These are phyloP conservation scores for Planococcus citri DNA, from an alignment of 1,140 invertebrate species.

Conservation along the genomic window DNA sequence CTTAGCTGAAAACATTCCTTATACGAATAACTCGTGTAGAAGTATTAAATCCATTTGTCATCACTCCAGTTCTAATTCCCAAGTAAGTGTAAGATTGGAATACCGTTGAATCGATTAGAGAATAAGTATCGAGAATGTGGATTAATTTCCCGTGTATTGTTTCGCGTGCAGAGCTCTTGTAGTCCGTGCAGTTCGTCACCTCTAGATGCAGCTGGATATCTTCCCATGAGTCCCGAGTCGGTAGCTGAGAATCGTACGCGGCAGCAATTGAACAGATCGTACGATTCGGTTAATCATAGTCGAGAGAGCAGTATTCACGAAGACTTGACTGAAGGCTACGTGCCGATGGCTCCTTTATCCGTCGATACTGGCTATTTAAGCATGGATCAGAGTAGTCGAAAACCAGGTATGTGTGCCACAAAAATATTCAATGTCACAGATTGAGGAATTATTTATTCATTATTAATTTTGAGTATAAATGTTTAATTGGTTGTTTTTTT, in stretches of 20 bases:
- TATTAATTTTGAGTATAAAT: no score
- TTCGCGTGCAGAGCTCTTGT: conserved; percentile 36
- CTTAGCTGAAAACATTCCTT: conserved; percentile 14
- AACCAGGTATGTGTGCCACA: conserved; percentile 10
- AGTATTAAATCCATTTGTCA: not conserved
- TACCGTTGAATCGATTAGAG: no score
- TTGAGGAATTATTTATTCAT: no score
- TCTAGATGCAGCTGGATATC: conserved; percentile 36
- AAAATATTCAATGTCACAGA: no score
- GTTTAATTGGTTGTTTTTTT: not conserved
- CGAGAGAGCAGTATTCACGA: conserved; percentile 36
- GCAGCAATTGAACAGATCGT: not conserved
- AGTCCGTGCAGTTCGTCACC: conserved; percentile 38
- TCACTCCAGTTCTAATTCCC: conserved; percentile 38
- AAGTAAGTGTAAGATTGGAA: conserved; percentile 34
- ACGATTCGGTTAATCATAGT: conserved; percentile 31
- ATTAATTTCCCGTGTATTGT: no score
- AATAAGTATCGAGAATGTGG: not conserved
- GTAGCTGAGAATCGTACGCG: conserved; percentile 12
- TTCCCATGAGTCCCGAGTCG: conserved; percentile 42
- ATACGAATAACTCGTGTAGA: conserved; percentile 9
- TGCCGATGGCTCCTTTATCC: conserved; percentile 46
- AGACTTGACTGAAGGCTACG: conserved; percentile 41
- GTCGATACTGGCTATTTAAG: conserved; percentile 47
- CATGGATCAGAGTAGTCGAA: conserved; percentile 42